Conservation (phyloP, 2,113 vertebrate species). For the Scortum barcoo region DNA sequence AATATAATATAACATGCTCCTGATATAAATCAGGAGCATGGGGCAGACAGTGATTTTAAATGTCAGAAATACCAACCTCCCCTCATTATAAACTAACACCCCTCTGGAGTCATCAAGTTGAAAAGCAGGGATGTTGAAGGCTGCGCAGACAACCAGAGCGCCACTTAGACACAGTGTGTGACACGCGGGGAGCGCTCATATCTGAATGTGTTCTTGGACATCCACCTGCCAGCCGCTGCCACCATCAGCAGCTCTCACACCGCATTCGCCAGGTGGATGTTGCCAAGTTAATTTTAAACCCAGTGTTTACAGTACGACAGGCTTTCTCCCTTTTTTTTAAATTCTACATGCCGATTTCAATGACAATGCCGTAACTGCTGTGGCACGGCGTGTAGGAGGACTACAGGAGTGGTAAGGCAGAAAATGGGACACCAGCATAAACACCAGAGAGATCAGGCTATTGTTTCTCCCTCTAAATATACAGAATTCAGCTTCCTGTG, state of each 20-base stretch:
- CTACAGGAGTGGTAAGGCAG: constrained; percentile 43
- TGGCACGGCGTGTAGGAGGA: constrained; percentile 51
- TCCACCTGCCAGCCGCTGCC: neutral
- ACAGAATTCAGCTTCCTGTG: constrained; percentile 63
- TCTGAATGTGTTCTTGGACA: neutral
- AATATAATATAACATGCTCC: too few species aligned
- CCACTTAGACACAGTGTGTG: constrained; percentile 12
- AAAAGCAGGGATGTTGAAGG: constrained; percentile 8
- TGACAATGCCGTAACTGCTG: constrained; percentile 32
- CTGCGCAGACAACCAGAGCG: neutral
- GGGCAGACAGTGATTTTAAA: constrained; percentile 17
- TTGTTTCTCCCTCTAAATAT: constrained; percentile 75
- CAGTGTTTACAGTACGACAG: constrained; percentile 44
- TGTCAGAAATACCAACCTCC: neutral
- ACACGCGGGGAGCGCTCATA: constrained; percentile 12
- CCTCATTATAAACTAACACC: constrained; percentile 51
- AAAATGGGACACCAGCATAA: constrained; percentile 69
- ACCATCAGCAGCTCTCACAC: constrained; percentile 20
- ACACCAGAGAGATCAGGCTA: constrained; percentile 62
- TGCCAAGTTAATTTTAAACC: constrained; percentile 51
- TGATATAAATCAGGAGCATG: constrained; percentile 9
- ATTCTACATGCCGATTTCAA: constrained; percentile 36
- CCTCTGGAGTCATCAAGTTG: constrained; percentile 31
- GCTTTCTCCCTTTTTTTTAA: too few species aligned
- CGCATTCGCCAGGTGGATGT: constrained; percentile 19